These are phyloP conservation scores for Mormyrus proboscirostris DNA, from an alignment of 2,797 vertebrate species.

Conservation along the genomic window DNA sequence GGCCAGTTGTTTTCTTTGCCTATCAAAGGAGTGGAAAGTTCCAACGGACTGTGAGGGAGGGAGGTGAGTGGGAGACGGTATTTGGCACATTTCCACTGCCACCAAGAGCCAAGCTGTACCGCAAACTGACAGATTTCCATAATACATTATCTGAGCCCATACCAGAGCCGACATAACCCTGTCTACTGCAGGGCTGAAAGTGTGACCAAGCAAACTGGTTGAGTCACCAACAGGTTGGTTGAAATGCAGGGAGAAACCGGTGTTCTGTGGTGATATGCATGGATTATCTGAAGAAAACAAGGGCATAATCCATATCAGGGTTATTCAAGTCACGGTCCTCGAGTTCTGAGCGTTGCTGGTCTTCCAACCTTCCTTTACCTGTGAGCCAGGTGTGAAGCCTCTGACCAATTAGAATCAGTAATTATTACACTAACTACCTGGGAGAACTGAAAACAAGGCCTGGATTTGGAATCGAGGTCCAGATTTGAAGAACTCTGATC, in stretches of 20 bases:
- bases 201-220: not conserved
- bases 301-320: not conserved
- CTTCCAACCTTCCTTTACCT: not conserved
- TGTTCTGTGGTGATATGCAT: not conserved
- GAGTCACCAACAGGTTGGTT: not conserved
- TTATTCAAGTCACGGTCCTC: not conserved
- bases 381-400: not conserved
- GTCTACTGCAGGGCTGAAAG: not conserved
- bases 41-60: not conserved
- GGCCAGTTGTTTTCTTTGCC: slow-evolving; percentile 93
- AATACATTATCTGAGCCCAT: not conserved
- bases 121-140: not conserved
- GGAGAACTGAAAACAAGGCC: not conserved
- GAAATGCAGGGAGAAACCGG: not conserved
- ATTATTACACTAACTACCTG: not conserved
- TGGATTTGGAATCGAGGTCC: not conserved
- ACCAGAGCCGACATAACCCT: not conserved
- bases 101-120: not conserved
- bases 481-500: not conserved
- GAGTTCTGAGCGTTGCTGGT: not conserved
- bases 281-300: not conserved
- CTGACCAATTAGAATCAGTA: not conserved
- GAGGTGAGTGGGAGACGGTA: not conserved
- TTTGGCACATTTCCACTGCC: not conserved
- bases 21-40: slow-evolving; percentile 38